Percentiles rank a stretch among this genome's conserved stretches.
Conservation (phyloP, 2,888 invertebrate genomes). For the Lomographa bimaculata region DNA sequence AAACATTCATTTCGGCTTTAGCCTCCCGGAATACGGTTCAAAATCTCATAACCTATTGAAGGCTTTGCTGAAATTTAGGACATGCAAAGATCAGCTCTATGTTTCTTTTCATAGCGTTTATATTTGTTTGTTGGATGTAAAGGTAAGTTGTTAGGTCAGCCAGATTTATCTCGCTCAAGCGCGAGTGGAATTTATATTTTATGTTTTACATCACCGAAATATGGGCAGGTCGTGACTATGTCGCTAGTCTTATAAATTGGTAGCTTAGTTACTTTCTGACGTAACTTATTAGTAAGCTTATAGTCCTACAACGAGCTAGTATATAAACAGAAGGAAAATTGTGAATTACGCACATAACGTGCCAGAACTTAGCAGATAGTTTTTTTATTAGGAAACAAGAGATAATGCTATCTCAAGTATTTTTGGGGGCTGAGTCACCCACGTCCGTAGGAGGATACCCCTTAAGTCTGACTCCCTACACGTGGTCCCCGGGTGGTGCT, state of each 20-base stretch:
- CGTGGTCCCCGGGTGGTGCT: too few relatives aligned
- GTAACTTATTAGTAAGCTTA: too few relatives aligned
- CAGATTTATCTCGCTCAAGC: constrained; percentile 19
- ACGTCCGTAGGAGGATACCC: too few relatives aligned
- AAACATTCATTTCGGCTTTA: constrained; percentile 11
- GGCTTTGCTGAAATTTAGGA: neutral
- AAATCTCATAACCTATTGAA: constrained; percentile 2
- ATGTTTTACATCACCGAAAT: constrained; percentile 17
- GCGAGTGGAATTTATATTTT: constrained; percentile 23
- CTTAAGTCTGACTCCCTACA: too few relatives aligned
- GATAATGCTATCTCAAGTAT: too few relatives aligned
- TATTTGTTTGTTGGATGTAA: constrained; percentile 6
- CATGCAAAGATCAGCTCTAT: constrained; percentile 6
- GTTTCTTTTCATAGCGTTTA: neutral
- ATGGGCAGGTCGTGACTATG: constrained; percentile 14
- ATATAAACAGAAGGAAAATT: too few relatives aligned
- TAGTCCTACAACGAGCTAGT: too few relatives aligned
- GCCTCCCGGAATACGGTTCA: constrained; percentile 7
- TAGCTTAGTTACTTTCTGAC: constrained; percentile 1
- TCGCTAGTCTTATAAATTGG: neutral
- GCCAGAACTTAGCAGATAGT: too few relatives aligned
- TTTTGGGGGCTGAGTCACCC: too few relatives aligned
- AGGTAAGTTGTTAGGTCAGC: constrained; percentile 17
- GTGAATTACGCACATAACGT: too few relatives aligned
- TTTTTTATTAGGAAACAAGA: too few relatives aligned